These are phyloP conservation scores for Paramormyrops kingsleyae DNA, from an alignment of 2,113 vertebrate species.

Conservation along the genomic window DNA sequence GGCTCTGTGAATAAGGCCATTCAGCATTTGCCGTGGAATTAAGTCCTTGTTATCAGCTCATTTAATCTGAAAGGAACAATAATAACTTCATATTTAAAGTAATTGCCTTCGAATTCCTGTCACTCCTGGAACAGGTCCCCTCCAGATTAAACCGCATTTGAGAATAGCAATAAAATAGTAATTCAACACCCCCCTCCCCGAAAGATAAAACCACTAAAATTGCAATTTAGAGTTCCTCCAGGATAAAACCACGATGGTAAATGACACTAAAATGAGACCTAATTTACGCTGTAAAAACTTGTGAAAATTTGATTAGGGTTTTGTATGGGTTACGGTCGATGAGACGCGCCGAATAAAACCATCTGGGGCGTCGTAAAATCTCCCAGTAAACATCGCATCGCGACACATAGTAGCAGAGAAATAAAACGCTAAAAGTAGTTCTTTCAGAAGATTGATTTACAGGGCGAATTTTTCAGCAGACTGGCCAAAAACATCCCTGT, in stretches of 20 bases:
- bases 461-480: background rate
- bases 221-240: background rate
- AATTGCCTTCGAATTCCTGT: conserved; percentile 18
- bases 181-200: background rate
- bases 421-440: background rate
- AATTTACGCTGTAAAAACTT: background rate
- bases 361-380: background rate
- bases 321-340: background rate
- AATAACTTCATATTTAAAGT: conserved; percentile 19
- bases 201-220: conserved; percentile 5
- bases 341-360: background rate
- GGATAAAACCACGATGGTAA: background rate
- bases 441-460: background rate
- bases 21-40: conserved; percentile 12
- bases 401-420: background rate
- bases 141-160: background rate
- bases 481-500: background rate
- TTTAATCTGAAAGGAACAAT: conserved; percentile 18
- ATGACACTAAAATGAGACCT: background rate
- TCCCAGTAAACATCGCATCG: background rate
- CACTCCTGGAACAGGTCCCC: background rate
- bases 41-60: conserved; percentile 16
- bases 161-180: background rate
- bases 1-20: conserved; percentile 19
- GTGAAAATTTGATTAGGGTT: conserved; percentile 2